These are phyloP conservation scores for Oncorhynchus keta DNA, from an alignment of 2,113 vertebrate genomes.

Conservation along the genomic window DNA sequence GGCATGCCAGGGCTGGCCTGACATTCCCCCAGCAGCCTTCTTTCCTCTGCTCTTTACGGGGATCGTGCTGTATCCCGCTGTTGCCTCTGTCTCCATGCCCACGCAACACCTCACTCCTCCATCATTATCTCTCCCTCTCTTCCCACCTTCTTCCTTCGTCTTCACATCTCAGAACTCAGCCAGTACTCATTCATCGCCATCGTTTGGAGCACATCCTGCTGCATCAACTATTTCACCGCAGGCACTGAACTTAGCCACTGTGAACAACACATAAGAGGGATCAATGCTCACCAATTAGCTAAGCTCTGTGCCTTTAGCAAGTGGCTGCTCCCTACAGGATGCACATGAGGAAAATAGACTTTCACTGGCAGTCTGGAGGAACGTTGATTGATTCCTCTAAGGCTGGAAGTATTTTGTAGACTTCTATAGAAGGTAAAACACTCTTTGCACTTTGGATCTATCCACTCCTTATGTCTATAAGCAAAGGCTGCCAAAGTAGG, in stretches of 20 bases:
- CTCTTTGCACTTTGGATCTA: background rate
- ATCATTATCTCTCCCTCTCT: background rate
- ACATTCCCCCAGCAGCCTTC: constrained; percentile 50
- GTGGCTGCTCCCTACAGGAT: constrained; percentile 50
- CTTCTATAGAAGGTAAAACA: background rate
- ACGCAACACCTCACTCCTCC: background rate
- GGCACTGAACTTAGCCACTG: constrained; percentile 88
- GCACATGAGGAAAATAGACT: constrained; percentile 29
- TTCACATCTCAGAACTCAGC: no score
- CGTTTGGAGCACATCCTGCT: constrained; percentile 58
- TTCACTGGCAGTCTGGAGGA: constrained; percentile 18
- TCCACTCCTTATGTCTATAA: background rate
- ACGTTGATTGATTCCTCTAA: constrained; percentile 43
- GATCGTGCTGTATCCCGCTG: constrained; percentile 1
- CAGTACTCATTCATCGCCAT: constrained; percentile 23
- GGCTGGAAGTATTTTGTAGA: background rate
- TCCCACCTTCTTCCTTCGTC: background rate
- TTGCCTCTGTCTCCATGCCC: background rate
- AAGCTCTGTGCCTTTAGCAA: constrained; percentile 82
- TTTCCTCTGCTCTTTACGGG: background rate
- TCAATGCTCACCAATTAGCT: constrained; percentile 85
- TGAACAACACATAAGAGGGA: constrained; percentile 80
- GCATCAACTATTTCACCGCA: constrained; percentile 75
- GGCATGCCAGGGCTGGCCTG: constrained; percentile 36
- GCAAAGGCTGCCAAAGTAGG: constrained; percentile 3